Evolutionary conservation across 2,113 vertebrate genomes (phyloP).

Genomic region (Sinosuthora webbiana): DNA sequence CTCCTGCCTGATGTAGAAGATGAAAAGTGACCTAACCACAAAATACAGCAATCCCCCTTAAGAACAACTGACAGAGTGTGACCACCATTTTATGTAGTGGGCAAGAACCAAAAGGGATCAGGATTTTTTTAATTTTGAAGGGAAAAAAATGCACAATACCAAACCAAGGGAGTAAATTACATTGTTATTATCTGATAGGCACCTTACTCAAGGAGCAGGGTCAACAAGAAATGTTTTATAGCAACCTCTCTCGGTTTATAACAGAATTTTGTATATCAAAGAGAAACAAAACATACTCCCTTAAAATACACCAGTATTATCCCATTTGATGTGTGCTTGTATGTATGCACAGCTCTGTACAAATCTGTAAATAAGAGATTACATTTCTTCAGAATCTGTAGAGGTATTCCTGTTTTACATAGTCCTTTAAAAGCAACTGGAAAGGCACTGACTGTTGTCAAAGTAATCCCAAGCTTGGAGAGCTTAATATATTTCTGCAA

Average conservation of each 20-base stretch:
- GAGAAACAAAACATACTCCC: not conserved
- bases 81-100: not conserved
- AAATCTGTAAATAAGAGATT: not conserved
- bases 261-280: not conserved
- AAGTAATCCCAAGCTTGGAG: not conserved
- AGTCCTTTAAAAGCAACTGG: not conserved
- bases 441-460: not conserved
- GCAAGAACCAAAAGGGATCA: not conserved
- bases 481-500: not conserved
- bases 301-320: not conserved
- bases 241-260: not conserved
- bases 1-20: not conserved
- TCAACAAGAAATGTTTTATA: not conserved
- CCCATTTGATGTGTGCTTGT: not conserved
- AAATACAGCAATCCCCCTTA: not conserved
- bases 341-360: not conserved
- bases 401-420: not conserved
- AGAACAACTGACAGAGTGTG: not conserved
- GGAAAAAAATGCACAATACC: not conserved
- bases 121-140: not conserved
- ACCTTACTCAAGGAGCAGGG: not conserved
- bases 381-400: not conserved
- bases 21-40: not conserved
- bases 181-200: accelerated
- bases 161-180: not conserved